Conservation (phyloP, 2,113 vertebrate genomes). For the Sciurus niger region DNA sequence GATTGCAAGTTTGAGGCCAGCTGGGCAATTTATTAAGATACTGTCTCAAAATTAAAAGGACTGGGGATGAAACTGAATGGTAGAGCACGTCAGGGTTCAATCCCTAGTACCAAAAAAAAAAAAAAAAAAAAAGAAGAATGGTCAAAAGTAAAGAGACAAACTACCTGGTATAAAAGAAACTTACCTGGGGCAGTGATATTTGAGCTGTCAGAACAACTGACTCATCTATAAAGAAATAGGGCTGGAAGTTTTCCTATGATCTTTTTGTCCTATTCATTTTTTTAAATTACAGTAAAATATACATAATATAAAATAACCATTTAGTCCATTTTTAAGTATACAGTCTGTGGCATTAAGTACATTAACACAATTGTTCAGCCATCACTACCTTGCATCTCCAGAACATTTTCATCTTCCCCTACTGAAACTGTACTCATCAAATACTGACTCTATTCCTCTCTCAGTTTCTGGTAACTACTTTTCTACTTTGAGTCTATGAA, state of each 20-base stretch:
- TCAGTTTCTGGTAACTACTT: not conserved
- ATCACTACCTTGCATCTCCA: not conserved
- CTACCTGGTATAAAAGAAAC: not conserved
- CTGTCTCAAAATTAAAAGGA: no score
- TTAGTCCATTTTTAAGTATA: not conserved
- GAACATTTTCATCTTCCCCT: not conserved
- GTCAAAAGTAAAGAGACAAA: not conserved
- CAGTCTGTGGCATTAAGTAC: not conserved
- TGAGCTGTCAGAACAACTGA: not conserved
- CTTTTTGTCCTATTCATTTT: not conserved
- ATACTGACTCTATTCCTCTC: not conserved
- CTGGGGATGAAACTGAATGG: no score
- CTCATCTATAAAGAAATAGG: not conserved
- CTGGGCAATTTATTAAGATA: no score
- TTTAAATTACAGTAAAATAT: not conserved
- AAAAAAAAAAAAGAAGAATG: not conserved
- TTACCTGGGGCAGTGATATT: not conserved
- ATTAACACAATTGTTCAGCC: not conserved
- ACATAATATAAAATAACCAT: not conserved
- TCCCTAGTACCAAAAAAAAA: no score
- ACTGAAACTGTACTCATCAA: not conserved
- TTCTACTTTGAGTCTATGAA: not conserved
- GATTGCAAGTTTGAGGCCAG: no score
- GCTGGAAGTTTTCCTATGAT: not conserved
- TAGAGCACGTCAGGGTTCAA: no score